Conservation (phyloP, 2,113 vertebrate genomes). For the Sterna hirundo region DNA sequence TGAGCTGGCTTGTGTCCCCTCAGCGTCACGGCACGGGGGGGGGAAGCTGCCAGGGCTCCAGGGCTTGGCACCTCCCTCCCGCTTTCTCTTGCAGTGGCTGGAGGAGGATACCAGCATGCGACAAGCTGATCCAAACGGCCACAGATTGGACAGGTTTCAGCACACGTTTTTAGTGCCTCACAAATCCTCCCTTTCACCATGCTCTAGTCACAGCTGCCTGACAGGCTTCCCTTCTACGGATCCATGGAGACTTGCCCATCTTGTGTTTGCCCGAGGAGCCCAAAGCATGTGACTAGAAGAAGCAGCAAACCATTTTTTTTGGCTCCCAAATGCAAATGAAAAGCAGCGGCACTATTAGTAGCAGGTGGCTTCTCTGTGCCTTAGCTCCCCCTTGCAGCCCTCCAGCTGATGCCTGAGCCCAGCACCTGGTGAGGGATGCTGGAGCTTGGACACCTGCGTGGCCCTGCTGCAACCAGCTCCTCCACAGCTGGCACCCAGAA, state of each 20-base stretch:
- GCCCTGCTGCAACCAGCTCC: neutral
- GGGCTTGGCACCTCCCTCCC: neutral
- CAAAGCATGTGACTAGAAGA: neutral
- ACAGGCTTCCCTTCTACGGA: neutral
- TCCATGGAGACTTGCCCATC: neutral
- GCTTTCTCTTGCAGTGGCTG: neutral
- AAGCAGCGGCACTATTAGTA: neutral
- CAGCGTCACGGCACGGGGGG: neutral
- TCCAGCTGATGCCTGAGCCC: neutral
- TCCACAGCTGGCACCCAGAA: neutral
- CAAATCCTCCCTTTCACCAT: neutral
- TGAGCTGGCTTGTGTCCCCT: neutral
- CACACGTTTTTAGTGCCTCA: neutral
- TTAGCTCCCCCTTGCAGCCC: neutral
- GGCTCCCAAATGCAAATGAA: neutral
- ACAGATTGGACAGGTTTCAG: neutral
- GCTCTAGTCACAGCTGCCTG: neutral
- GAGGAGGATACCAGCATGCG: fast-evolving
- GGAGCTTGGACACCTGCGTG: neutral
- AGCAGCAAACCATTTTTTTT: neutral
- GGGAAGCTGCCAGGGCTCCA: neutral
- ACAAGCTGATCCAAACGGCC: neutral
- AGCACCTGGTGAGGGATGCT: neutral
- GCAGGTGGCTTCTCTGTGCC: neutral
- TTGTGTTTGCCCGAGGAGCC: neutral